These are phyloP conservation scores for Zeus faber DNA, from an alignment of 2,113 vertebrate species.

Conservation along the genomic window DNA sequence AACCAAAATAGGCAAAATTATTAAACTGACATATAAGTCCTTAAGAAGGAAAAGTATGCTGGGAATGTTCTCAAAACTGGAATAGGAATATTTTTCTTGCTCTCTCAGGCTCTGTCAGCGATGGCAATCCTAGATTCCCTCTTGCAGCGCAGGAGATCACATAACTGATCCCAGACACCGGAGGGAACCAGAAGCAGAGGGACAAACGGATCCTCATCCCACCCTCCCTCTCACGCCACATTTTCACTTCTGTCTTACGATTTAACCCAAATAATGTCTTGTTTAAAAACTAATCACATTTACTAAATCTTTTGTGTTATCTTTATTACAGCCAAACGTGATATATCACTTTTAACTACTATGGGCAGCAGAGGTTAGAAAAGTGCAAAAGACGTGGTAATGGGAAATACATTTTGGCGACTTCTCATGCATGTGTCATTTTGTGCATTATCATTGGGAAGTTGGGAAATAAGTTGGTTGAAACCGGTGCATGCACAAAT, in stretches of 20 bases:
- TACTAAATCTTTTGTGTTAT: no score
- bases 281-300: no score
- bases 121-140: constrained; percentile 11
- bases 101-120: constrained; percentile 5
- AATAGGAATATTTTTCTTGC: constrained; percentile 7
- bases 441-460: no score
- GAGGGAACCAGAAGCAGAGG: constrained; percentile 1
- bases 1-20: constrained; percentile 41
- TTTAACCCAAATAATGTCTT: no score
- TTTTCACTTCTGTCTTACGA: constrained; percentile 1
- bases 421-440: no score
- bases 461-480: no score
- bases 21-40: constrained; percentile 41
- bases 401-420: no score
- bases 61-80: constrained; percentile 44
- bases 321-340: no score
- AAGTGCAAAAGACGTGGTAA: no score
- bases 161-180: neutral
- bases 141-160: constrained; percentile 13
- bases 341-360: no score
- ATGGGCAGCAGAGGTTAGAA: no score
- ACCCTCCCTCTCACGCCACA: constrained; percentile 5
- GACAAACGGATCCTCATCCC: neutral
- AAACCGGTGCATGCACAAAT: no score
- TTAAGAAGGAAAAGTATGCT: constrained; percentile 48